Evolutionary conservation across 2,797 vertebrate genomes (phyloP).

Genomic region (Yasuhikotakia modesta): DNA sequence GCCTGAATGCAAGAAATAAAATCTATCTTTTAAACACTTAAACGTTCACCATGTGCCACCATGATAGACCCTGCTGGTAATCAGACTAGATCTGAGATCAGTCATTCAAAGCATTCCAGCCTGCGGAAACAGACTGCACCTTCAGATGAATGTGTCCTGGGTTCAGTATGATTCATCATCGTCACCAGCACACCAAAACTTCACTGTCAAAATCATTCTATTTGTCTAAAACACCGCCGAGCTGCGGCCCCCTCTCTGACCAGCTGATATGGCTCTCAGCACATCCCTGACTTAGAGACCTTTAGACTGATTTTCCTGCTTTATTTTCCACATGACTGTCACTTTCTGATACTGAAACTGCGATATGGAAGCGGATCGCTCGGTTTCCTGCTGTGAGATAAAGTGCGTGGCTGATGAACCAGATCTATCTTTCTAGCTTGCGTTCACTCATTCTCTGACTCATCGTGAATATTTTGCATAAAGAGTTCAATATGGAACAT

Average conservation of each 20-base stretch:
- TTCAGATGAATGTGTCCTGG: constrained; percentile 54
- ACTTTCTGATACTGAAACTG: constrained; percentile 31
- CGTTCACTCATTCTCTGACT: constrained; percentile 18
- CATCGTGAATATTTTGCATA: constrained; percentile 32
- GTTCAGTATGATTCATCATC: constrained; percentile 55
- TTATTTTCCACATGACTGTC: constrained; percentile 50
- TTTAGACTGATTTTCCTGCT: constrained; percentile 51
- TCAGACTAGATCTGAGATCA: constrained; percentile 58
- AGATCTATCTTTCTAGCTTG: constrained; percentile 35
- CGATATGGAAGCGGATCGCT: constrained; percentile 26
- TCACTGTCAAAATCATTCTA: constrained; percentile 55
- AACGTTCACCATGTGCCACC: constrained; percentile 53
- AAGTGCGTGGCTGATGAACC: constrained; percentile 47
- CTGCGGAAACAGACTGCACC: constrained; percentile 50
- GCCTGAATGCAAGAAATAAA: constrained; percentile 48
- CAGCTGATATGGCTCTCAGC: constrained; percentile 45
- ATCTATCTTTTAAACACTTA: constrained; percentile 36
- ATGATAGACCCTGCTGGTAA: constrained; percentile 53
- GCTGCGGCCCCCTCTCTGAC: constrained; percentile 27
- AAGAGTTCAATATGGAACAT: constrained; percentile 25
- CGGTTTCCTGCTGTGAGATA: constrained; percentile 38
- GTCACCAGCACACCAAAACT: constrained; percentile 34
- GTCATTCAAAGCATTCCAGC: constrained; percentile 57
- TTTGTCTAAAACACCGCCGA: constrained; percentile 47
- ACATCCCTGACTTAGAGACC: constrained; percentile 44